phyloP scores from a whole-genome alignment of 2,888 invertebrate genomes.

The Mythimna ferrago region DNA sequence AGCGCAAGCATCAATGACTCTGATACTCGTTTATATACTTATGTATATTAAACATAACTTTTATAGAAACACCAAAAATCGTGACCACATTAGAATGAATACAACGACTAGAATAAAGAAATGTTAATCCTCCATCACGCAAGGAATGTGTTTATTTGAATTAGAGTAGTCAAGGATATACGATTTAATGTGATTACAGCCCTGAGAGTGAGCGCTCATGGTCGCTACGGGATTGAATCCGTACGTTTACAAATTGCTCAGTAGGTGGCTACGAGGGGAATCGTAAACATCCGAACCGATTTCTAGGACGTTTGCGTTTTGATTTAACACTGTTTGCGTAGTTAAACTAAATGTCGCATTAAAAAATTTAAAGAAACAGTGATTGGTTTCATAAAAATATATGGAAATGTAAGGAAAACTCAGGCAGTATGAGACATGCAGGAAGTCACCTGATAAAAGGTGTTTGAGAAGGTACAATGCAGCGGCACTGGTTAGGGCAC shows the following conservation, averaged over 20 bases:
- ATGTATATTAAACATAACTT: neutral
- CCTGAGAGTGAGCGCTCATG: slow-evolving; percentile 43
- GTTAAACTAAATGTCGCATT: neutral
- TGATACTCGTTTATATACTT: neutral
- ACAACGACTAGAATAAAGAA: slow-evolving; percentile 9
- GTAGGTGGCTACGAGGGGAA: neutral
- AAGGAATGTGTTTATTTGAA: slow-evolving; percentile 22
- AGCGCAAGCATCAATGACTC: neutral
- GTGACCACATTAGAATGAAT: neutral
- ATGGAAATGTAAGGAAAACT: neutral
- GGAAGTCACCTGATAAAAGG: too few species aligned
- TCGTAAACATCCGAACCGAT: slow-evolving; percentile 36
- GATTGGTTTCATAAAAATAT: neutral
- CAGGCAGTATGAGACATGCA: too few species aligned
- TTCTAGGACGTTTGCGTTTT: slow-evolving; percentile 17
- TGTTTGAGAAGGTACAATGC: too few species aligned
- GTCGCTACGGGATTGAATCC: slow-evolving; percentile 35
- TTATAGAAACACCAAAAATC: neutral
- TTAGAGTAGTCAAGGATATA: slow-evolving; percentile 34
- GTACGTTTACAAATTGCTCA: slow-evolving; percentile 28
- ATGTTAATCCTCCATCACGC: slow-evolving; percentile 10
- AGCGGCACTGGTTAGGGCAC: too few species aligned
- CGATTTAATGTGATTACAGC: slow-evolving; percentile 25
- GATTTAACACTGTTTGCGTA: neutral
- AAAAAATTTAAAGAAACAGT: neutral